Evolutionary conservation across 2,797 vertebrate genomes (phyloP), one percentile per base, ranked within the genome.

Genomic region (Platyrinchus mystaceus): DNA sequence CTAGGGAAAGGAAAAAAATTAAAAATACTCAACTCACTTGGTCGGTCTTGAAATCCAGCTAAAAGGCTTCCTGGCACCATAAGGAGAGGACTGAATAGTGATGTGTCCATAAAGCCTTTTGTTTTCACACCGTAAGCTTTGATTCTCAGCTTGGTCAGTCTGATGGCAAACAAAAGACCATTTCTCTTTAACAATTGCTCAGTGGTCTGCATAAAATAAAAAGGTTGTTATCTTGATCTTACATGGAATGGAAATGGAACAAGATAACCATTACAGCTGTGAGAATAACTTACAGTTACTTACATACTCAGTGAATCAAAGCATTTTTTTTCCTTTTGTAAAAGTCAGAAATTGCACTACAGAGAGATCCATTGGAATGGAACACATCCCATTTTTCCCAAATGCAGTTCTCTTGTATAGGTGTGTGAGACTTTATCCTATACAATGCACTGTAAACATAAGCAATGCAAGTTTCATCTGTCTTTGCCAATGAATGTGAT

Each of bases 251-350:
- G 53, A 85, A 94, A 92, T 69, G 52, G 89, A 90, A 88, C 30
- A 76, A 89, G 82, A 87, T 84, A 92, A 78, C 37, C 27, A 76
- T 73, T 86, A 89, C 9, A 88, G 30, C 50, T 67, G 24, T 71
- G 63, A 88, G 55, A 94, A 86, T 59, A 92, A 87, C 52, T 93
- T 83, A 59, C 3, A 73, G 27, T 53, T 37, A 93, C 88, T 93
- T 93, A 79, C 78, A 63, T 22, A 73, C 15, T 63, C 63, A 67
- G 58, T 26, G 44, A 89, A 50, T 84, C 23, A 66, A 89, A 81
- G 14, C 0, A 0, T 5, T 91, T 86, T 92, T 92, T 58, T 63
- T 81, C 23, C 62, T 76, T 77, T 36, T 69, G 17, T 77, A 80
- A 83, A 87, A 81, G 28, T 46, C 26, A 69, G 58, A 37, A 30